Base-by-base conservation (phyloP, 2,888 invertebrate genomes). In the Gandaritis pyraliata region DNA sequence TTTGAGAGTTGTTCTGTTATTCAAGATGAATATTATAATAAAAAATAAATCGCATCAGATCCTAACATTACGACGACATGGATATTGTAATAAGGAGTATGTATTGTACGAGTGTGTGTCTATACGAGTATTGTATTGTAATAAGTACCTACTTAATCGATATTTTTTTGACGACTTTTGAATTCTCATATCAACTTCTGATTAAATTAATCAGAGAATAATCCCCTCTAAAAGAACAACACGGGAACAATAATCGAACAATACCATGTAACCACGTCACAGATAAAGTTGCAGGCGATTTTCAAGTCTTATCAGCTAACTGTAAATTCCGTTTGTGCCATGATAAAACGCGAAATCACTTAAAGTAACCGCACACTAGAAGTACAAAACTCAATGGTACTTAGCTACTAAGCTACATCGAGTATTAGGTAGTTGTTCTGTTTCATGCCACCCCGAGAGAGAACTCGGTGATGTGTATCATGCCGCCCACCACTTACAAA, bases 261-360 rank as follows among this genome's bases (percentile, higher is more conserved):
- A 48, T 46, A 43, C 38, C 53, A 33, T 53, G 51, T 51, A 45
- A 50, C 64, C 65, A 75, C 71, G 71, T 71, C 69, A 75, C 65
- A 72, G 75, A 80, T 79, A 78, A 74, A 69, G 68, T 61, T 68
- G 66, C 63, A 61, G 55, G 64, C 65, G 65, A 74, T 71, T 73
- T 70, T 54, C 47, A 69, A 64, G 58, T 56, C 66, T 76, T 76
- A 76, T 74, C 72, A 61, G 64, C 30, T 53, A 65, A 57, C 66
- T 63, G 70, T 66, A 61, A 70, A 71, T 70, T 70, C 66, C 61
- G 60, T 68, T 65, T 66, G 61, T 60, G 58, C 60, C n/a, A 39
- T 58, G 61, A 65, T 61, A 64, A 60, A 60, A 49, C 49, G 50
- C 52, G 49, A 58, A 61, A 68, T 62, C 56, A 51, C 57, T 38